Conservation (phyloP, 2,888 invertebrate species). For the Apamea anceps region DNA sequence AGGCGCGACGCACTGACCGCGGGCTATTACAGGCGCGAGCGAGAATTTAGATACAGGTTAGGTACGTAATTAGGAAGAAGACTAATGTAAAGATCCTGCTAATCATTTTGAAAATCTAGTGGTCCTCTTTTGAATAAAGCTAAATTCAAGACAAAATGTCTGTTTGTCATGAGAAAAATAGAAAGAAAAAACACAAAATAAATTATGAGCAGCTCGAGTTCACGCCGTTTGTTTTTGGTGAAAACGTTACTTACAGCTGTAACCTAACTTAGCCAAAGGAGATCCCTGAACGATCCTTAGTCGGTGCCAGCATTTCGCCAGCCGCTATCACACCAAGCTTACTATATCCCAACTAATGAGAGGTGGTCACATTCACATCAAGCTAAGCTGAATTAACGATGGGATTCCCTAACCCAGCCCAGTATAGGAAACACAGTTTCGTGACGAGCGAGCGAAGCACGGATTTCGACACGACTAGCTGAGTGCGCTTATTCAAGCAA, state of each 20-base stretch:
- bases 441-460: not conserved
- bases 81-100: not conserved
- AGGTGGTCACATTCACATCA: not conserved
- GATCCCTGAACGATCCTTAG: not conserved
- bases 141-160: not conserved
- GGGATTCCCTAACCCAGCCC: not conserved
- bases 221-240: not conserved
- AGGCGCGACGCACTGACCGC: slow-evolving; percentile 55
- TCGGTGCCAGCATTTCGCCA: not conserved
- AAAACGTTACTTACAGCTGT: not conserved
- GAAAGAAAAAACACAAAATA: too few species aligned
- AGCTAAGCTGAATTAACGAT: not conserved
- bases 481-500: not conserved
- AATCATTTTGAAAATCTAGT: not conserved
- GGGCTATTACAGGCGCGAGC: slow-evolving; percentile 10
- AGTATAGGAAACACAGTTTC: not conserved
- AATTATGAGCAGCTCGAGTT: not conserved
- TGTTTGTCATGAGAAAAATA: too few species aligned
- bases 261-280: not conserved
- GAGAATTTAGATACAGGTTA: not conserved
- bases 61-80: not conserved
- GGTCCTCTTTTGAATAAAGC: not conserved
- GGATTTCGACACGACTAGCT: not conserved
- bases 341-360: not conserved
- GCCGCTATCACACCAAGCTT: not conserved